These are phyloP conservation scores for Platycheirus albimanus DNA, from an alignment of 2,888 invertebrate species.

Conservation along the genomic window DNA sequence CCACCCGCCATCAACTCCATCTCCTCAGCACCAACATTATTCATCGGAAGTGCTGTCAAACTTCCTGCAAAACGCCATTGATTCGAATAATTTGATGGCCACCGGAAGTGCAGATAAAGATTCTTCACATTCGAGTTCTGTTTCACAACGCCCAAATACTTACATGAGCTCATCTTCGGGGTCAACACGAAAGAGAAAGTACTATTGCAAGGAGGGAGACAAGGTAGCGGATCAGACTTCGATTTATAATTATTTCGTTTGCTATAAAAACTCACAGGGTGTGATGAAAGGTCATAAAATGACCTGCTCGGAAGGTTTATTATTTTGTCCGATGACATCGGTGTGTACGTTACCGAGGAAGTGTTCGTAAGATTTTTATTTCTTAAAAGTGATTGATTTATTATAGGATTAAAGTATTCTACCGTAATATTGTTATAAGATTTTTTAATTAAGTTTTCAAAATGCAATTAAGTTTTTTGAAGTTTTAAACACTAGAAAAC, in stretches of 20 bases:
- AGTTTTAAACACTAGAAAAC: too few relatives aligned
- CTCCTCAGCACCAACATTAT: constrained; percentile 31
- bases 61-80: constrained; percentile 56
- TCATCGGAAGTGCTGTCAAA: constrained; percentile 39
- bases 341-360: constrained; percentile 82
- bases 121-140: constrained; percentile 36
- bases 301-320: constrained; percentile 82
- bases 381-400: neutral
- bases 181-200: constrained; percentile 78
- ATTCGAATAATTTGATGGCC: constrained; percentile 9
- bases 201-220: constrained; percentile 83
- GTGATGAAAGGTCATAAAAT: constrained; percentile 83
- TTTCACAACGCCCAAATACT: constrained; percentile 38
- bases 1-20: neutral
- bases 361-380: constrained; percentile 77
- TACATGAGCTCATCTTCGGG: constrained; percentile 22
- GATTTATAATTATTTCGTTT: constrained; percentile 83
- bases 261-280: constrained; percentile 81
- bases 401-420: too few relatives aligned
- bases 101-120: constrained; percentile 47
- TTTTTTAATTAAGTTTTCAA: too few relatives aligned
- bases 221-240: constrained; percentile 83
- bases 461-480: too few relatives aligned
- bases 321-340: constrained; percentile 83
- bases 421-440: too few relatives aligned